These are phyloP conservation scores for Creontiades dilutus DNA, from an alignment of 2,888 invertebrate species.

Conservation along the genomic window DNA sequence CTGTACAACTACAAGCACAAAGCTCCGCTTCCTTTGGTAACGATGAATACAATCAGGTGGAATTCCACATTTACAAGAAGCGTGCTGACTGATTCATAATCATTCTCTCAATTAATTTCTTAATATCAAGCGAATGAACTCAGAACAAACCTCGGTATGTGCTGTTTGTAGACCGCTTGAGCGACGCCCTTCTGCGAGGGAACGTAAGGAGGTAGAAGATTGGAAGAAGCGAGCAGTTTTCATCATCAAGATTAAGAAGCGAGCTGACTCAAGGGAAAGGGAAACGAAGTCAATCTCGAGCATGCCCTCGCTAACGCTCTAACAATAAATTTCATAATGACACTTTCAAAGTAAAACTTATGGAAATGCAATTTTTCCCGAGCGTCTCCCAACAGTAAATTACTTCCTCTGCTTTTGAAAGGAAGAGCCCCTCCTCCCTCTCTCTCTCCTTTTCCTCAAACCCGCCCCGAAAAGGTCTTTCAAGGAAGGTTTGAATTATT, in stretches of 20 bases:
- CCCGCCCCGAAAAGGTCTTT: background rate
- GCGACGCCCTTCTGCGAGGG: too few species aligned
- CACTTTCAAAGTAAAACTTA: constrained; percentile 26
- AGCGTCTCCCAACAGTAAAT: background rate
- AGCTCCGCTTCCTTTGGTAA: too few species aligned
- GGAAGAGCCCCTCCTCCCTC: background rate
- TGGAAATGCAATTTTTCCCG: constrained; percentile 3
- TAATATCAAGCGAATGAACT: too few species aligned
- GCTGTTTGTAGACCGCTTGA: too few species aligned
- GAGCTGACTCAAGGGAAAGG: background rate
- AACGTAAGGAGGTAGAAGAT: background rate
- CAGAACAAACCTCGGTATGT: too few species aligned
- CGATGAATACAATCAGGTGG: too few species aligned
- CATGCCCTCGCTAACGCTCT: background rate
- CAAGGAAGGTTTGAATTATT: constrained; percentile 32
- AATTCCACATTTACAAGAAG: too few species aligned
- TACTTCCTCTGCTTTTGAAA: constrained; percentile 24
- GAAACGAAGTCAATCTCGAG: background rate
- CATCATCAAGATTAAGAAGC: background rate
- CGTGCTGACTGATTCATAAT: too few species aligned
- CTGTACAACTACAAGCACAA: too few species aligned
- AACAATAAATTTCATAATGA: constrained; percentile 36
- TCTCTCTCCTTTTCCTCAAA: too few species aligned
- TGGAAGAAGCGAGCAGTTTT: background rate
- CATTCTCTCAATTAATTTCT: too few species aligned